Conservation (phyloP, 2,888 invertebrate genomes). For the Emmelina monodactyla region DNA sequence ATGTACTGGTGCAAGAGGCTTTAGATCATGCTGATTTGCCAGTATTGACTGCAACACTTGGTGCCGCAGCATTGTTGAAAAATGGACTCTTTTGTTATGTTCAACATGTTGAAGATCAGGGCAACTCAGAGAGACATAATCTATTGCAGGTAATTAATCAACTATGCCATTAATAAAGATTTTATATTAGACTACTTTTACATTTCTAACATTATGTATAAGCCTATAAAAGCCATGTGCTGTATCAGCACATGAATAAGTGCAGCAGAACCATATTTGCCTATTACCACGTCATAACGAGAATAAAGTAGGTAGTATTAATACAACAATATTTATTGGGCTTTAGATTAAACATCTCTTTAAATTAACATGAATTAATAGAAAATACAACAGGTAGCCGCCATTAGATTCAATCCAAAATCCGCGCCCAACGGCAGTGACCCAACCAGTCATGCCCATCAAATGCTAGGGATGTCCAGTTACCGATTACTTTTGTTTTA, state of each 20-base stretch:
- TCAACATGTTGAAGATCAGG: conserved; percentile 62
- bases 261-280: neutral
- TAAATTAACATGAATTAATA: no score
- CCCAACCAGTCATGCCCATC: no score
- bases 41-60: conserved; percentile 81
- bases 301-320: neutral
- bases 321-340: no score
- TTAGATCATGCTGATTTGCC: conserved; percentile 85
- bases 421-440: no score
- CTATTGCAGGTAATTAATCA: conserved; percentile 38
- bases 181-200: neutral
- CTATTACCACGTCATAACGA: neutral
- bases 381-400: no score
- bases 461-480: no score
- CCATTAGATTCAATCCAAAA: no score
- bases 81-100: conserved; percentile 82
- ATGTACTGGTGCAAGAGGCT: conserved; percentile 82
- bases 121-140: conserved; percentile 44
- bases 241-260: neutral
- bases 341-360: no score
- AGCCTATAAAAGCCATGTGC: neutral
- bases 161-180: no score
- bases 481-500: no score
- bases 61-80: conserved; percentile 79
- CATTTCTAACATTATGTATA: neutral